phyloP scores from a whole-genome alignment of 1,140 invertebrate genomes.

The Cryptotermes secundus region DNA sequence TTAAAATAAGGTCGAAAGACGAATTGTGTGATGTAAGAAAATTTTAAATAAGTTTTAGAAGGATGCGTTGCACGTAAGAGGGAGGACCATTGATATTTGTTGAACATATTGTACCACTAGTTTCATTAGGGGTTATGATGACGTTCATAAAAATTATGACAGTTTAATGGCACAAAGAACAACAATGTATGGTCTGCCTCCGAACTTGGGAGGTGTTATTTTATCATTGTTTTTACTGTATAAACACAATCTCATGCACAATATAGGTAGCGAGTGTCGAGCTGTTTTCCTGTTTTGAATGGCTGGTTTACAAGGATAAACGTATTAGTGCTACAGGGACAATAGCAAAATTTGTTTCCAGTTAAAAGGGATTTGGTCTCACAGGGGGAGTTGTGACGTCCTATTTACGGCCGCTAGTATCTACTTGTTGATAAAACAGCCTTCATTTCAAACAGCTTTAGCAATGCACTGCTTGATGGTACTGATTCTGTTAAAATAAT shows the following conservation, averaged over 20 bases:
- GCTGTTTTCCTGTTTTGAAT: not conserved
- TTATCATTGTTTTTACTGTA: not conserved
- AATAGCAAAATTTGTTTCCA: not conserved
- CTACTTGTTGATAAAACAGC: not conserved
- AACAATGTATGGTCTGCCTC: not conserved
- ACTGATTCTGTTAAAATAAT: not conserved
- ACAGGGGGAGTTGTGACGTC: not conserved
- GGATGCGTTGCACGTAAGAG: no score
- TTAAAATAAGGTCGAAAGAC: no score
- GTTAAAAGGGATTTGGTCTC: not conserved
- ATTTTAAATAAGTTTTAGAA: no score
- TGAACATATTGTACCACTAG: no score
- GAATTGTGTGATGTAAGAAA: no score
- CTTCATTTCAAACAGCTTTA: not conserved
- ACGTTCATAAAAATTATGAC: not conserved
- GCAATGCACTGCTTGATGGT: not conserved
- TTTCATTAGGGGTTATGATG: not conserved
- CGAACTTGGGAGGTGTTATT: not conserved
- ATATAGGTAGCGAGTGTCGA: not conserved
- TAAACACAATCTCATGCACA: conserved; percentile 1
- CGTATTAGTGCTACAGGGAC: not conserved
- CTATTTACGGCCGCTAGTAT: not conserved
- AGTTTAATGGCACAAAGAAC: not conserved
- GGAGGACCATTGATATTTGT: no score
- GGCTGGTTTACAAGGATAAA: not conserved